phyloP scores from a whole-genome alignment of 1,140 invertebrate genomes.

The Tribolium madens region DNA sequence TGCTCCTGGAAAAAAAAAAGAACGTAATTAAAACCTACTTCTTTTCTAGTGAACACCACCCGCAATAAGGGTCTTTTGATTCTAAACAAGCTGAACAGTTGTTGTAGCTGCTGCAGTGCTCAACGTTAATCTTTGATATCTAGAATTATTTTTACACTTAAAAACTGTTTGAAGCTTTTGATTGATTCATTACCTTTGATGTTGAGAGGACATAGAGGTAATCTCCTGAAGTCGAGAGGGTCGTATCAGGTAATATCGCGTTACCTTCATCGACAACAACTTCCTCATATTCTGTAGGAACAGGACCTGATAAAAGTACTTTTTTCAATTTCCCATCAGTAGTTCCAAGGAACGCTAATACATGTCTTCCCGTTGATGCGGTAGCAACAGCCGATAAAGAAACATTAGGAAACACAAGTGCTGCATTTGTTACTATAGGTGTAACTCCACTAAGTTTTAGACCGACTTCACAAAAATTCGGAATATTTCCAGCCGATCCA shows the following conservation, averaged over 20 bases:
- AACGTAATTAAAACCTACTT: conserved; percentile 68
- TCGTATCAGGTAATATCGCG: conserved; percentile 84
- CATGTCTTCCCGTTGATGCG: conserved; percentile 88
- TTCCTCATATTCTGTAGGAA: conserved; percentile 83
- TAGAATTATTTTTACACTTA: conserved; percentile 66
- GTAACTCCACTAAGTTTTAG: conserved; percentile 91
- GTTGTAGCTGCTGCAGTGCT: conserved; percentile 89
- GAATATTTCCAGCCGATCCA: conserved; percentile 88
- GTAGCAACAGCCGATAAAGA: conserved; percentile 86
- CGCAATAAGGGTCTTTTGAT: conserved; percentile 96
- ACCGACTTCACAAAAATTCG: conserved; percentile 92
- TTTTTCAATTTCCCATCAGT: conserved; percentile 83
- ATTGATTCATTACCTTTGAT: conserved; percentile 69
- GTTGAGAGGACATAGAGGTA: conserved; percentile 80
- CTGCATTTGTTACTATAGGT: conserved; percentile 80
- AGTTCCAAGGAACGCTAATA: conserved; percentile 92
- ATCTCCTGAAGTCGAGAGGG: conserved; percentile 81
- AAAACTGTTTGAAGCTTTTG: background rate
- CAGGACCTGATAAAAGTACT: conserved; percentile 75
- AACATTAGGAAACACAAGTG: conserved; percentile 83
- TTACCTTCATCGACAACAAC: conserved; percentile 79
- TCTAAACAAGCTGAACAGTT: conserved; percentile 92
- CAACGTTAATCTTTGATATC: conserved; percentile 92
- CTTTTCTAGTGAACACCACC: conserved; percentile 97
- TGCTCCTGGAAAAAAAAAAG: background rate